phyloP scores from a whole-genome alignment of 1,140 invertebrate genomes.

The Temnothorax curvispinosus region DNA sequence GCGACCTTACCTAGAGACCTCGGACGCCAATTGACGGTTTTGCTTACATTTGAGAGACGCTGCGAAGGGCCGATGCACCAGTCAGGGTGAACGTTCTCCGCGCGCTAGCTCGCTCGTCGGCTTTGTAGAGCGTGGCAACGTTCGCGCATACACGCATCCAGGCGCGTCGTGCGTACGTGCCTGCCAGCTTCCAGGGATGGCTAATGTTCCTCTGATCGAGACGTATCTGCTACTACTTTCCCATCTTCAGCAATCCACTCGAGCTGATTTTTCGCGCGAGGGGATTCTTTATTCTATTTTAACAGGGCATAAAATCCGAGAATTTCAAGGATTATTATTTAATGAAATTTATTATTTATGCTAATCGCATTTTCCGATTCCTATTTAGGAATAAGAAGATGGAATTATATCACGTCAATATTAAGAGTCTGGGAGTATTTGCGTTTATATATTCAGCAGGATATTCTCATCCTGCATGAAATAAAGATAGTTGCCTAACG shows the following conservation, averaged over 20 bases:
- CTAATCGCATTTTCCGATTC: background rate
- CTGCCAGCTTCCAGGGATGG: slow-evolving; percentile 59
- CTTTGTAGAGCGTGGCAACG: slow-evolving; percentile 58
- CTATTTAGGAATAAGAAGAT: background rate
- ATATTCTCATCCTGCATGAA: background rate
- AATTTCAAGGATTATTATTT: background rate
- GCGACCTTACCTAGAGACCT: slow-evolving; percentile 54
- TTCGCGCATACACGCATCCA: slow-evolving; percentile 66
- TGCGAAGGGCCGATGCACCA: slow-evolving; percentile 75
- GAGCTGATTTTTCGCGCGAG: background rate
- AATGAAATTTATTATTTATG: background rate
- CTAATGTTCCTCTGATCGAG: slow-evolving; percentile 43
- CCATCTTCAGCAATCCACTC: background rate
- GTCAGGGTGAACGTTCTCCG: slow-evolving; percentile 83
- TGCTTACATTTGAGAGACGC: slow-evolving; percentile 70
- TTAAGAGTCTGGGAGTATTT: background rate
- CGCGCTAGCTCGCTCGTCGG: slow-evolving; percentile 69
- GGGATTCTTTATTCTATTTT: background rate
- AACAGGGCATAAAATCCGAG: background rate
- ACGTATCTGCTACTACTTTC: slow-evolving; percentile 17
- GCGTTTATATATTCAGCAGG: background rate
- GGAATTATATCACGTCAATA: background rate
- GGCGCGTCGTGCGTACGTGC: slow-evolving; percentile 69
- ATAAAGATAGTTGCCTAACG: background rate
- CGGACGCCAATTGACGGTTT: slow-evolving; percentile 41